Base-by-base conservation (phyloP, 2,888 invertebrate species). In the Stegophylla sp. region DNA sequence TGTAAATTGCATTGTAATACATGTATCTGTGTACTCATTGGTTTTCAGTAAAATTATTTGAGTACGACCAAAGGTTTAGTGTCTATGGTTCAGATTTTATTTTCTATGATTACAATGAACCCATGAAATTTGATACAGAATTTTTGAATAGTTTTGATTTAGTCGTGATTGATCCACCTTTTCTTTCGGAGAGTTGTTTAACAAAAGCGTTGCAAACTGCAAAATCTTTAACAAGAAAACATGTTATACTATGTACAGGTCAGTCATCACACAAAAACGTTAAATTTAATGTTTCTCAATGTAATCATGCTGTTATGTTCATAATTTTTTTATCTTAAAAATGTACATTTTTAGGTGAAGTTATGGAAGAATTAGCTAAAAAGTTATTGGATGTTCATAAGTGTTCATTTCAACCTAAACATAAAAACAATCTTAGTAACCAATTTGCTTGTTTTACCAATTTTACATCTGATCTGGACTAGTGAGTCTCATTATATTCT, bases 151-250 rank as follows among this genome's bases (percentile, higher is more conserved):
- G 88, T 66, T 97, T 92, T 86, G 94, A 97, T 87, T 86, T 98
- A 34, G 93, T 98, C 0, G 89, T 98, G 76, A 95, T 93, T 0
- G 98, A 98, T 88, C 98, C 98, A 1, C 98, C 98, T 0, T 98
- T 97, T 87, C 88, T 98, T 3, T 93, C 96, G 0, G 93, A 95
- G 84, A 97, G 97, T 86, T 98, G 98, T 87, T 89, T 97, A 69
- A 89, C 90, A 0, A 96, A 97, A 88, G 92, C 92, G 0, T 90
- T 94, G 0, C 87, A 91, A 82, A 95, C 95, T 0, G 90, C 97
- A 1, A 91, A 91, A 84, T 90, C 91, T 84, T 86, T 98, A 75
- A 87, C 91, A 0, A 93, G 92, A 86, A 89, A 90, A 13, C 92
- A 93, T 86, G 90, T 97, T 43, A 90, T 97, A 1, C 88, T 98